Evolutionary conservation across 2,797 vertebrate genomes (phyloP).

Genomic region (Onychomys torridus): DNA sequence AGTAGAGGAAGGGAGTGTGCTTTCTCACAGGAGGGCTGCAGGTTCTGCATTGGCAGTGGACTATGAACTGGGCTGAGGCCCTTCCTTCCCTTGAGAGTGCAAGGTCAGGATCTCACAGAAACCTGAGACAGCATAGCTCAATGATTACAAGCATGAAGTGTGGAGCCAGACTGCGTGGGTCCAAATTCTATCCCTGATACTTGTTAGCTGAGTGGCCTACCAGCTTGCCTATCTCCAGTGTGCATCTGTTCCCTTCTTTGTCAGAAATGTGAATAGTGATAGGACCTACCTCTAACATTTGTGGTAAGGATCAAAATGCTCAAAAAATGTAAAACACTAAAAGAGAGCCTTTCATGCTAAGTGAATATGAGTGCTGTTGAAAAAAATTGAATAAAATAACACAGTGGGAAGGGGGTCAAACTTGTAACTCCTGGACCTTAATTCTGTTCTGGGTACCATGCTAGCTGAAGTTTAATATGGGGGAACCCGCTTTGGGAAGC

Average conservation of each 20-base stretch:
- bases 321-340: slow-evolving; percentile 49
- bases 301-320: slow-evolving; percentile 23
- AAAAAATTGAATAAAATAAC: slow-evolving; percentile 40
- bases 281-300: not conserved
- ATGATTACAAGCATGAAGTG: slow-evolving; percentile 55
- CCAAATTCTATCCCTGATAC: slow-evolving; percentile 32
- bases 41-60: slow-evolving; percentile 1
- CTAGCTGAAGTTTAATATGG: not conserved
- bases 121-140: slow-evolving; percentile 42
- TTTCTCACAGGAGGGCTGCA: not conserved
- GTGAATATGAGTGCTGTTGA: not conserved
- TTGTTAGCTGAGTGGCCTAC: slow-evolving; percentile 42
- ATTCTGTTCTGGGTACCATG: slow-evolving; percentile 13
- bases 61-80: not conserved
- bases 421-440: slow-evolving; percentile 10
- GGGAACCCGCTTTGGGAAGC: slow-evolving; percentile 9
- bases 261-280: slow-evolving; percentile 49
- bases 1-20: not conserved
- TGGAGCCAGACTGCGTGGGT: slow-evolving; percentile 63
- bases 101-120: slow-evolving; percentile 68
- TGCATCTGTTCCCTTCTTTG: not conserved
- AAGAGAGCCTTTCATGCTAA: slow-evolving; percentile 8
- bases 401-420: not conserved
- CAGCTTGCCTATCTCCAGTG: slow-evolving; percentile 14
- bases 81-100: slow-evolving; percentile 59